Percentiles rank a stretch among this genome's conserved stretches.
Evolutionary conservation across 2,888 invertebrate species (phyloP).

Genomic region (Himalopsyche kuldschensis): DNA sequence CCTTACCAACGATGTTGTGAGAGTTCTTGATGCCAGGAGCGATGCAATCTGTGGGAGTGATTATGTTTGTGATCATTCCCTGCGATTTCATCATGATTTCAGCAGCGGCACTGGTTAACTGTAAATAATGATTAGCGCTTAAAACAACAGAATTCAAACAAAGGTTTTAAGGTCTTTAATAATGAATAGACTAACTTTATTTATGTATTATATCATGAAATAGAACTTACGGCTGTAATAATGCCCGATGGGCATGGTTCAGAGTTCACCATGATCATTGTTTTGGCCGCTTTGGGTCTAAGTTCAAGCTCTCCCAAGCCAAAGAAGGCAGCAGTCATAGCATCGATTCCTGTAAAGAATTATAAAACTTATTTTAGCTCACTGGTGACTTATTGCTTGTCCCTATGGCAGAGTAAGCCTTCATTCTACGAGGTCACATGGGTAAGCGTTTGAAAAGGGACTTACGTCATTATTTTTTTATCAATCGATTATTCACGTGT

Average conservation of each 20-base stretch:
- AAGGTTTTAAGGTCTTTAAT: neutral
- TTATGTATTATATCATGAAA: neutral
- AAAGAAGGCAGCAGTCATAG: neutral
- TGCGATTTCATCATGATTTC: conserved; percentile 3
- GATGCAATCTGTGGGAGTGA: conserved; percentile 29
- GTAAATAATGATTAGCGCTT: neutral
- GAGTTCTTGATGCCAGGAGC: neutral
- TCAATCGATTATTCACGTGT: no score
- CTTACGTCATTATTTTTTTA: no score
- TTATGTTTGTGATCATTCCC: neutral
- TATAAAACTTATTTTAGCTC: neutral
- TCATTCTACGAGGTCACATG: no score
- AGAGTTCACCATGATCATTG: conserved; percentile 68
- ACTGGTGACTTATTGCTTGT: no score
- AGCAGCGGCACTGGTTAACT: neutral
- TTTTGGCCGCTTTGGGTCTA: conserved; percentile 75
- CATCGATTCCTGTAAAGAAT: conserved; percentile 13
- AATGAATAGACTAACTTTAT: no score
- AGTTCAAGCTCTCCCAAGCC: conserved; percentile 65
- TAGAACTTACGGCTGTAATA: conserved; percentile 59
- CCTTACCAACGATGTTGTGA: conserved; percentile 46
- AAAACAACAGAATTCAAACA: neutral
- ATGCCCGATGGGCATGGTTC: conserved; percentile 61
- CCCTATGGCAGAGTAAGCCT: no score
- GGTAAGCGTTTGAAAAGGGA: no score